Conservation (phyloP, 2,888 invertebrate genomes). For the Drosophila stalkeri region DNA sequence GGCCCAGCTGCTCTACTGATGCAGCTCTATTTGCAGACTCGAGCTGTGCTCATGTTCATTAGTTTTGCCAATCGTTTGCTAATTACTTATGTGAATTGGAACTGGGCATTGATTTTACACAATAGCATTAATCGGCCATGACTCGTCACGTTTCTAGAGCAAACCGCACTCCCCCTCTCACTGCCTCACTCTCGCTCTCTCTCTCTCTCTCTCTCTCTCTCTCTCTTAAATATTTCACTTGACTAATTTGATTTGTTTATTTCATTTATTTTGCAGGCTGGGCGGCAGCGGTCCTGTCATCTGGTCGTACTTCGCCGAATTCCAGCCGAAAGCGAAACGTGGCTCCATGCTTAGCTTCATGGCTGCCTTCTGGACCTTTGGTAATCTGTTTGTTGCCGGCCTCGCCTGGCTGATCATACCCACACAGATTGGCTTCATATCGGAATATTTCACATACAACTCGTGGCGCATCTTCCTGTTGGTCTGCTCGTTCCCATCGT, state of each 20-base stretch:
- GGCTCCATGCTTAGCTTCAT: conserved; percentile 97
- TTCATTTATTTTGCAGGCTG: conserved; percentile 69
- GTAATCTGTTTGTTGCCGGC: conserved; percentile 96
- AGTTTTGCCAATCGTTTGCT: conserved; percentile 71
- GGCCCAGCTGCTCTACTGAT: background rate
- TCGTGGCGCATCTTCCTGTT: conserved; percentile 96
- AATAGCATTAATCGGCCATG: conserved; percentile 54
- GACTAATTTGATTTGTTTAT: no score
- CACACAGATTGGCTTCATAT: conserved; percentile 89
- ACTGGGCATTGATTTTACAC: conserved; percentile 41
- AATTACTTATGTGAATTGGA: conserved; percentile 59
- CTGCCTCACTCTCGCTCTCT: background rate
- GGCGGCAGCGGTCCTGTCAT: conserved; percentile 91
- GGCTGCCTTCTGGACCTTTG: conserved; percentile 98
- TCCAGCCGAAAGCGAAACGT: conserved; percentile 95
- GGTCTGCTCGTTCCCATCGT: conserved; percentile 94
- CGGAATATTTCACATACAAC: conserved; percentile 91
- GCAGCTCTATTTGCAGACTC: conserved; percentile 23
- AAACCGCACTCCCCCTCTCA: background rate
- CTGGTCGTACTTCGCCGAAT: conserved; percentile 98
- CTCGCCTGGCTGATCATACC: conserved; percentile 91
- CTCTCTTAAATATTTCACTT: conserved; percentile 2
- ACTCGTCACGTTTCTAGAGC: conserved; percentile 43
- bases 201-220: background rate
- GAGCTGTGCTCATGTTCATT: conserved; percentile 39